Conservation (phyloP, 2,797 vertebrate genomes). For the Sardinella longiceps region DNA sequence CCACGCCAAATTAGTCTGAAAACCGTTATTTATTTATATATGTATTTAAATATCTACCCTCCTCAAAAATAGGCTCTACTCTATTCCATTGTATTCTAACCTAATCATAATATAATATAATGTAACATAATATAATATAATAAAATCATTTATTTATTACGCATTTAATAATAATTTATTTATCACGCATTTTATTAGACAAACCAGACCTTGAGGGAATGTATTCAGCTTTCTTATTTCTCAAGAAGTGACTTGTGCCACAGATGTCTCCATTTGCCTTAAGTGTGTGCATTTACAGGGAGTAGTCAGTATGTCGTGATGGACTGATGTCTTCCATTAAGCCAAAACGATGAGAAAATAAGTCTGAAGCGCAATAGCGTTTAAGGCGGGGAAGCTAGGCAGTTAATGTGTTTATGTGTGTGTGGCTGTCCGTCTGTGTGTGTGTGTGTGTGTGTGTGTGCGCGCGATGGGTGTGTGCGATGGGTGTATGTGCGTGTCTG, state of each 20-base stretch:
- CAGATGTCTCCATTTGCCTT: constrained; percentile 31
- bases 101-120: too few relatives aligned
- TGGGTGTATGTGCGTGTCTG: not conserved
- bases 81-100: not conserved
- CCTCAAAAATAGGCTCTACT: not conserved
- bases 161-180: not conserved
- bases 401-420: not conserved
- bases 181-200: not conserved
- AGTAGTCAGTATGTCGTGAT: constrained; percentile 28
- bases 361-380: constrained; percentile 26
- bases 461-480: too few relatives aligned
- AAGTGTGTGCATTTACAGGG: constrained; percentile 20
- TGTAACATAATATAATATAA: not conserved
- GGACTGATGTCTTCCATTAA: constrained; percentile 35
- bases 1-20: not conserved
- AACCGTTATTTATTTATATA: not conserved
- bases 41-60: not conserved
- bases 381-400: constrained; percentile 9
- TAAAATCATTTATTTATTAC: not conserved
- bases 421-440: constrained; percentile 7
- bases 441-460: too few relatives aligned
- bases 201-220: not conserved
- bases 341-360: constrained; percentile 29
- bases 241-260: constrained; percentile 32
- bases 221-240: not conserved